A percentile compares a stretch with the other conserved stretches of the same genome.
Evolutionary conservation across 2,888 invertebrate species (phyloP).

Genomic region (Ochropacha duplaris): DNA sequence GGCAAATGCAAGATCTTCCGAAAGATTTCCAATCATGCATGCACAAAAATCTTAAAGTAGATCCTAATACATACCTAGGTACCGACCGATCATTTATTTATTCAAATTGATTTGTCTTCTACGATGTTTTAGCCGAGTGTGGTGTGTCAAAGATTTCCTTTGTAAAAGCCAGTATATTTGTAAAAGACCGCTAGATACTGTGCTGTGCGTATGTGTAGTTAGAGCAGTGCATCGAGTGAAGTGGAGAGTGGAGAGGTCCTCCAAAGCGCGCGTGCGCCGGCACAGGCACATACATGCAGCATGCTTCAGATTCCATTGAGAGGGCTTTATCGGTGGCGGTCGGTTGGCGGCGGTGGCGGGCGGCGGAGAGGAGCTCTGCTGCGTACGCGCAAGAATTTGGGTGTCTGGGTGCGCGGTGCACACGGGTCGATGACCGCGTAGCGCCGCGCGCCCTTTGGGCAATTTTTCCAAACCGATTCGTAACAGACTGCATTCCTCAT

Average conservation of each 20-base stretch:
- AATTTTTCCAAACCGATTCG: constrained; percentile 51
- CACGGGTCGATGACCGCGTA: constrained; percentile 55
- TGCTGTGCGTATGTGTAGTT: constrained; percentile 10
- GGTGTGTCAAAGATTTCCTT: too few species aligned
- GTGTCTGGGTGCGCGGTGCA: constrained; percentile 54
- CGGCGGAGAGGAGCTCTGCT: constrained; percentile 53
- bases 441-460: constrained; percentile 56
- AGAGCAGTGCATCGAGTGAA: constrained; percentile 19
- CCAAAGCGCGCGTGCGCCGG: constrained; percentile 41
- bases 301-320: constrained; percentile 60
- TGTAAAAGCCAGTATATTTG: background rate
- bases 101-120: too few species aligned
- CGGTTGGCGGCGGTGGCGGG: constrained; percentile 31
- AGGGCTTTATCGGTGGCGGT: constrained; percentile 47
- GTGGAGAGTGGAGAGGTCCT: constrained; percentile 27
- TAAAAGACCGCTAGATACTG: too few species aligned
- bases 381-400: constrained; percentile 76
- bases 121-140: too few species aligned
- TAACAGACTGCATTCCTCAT: constrained; percentile 19
- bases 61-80: too few species aligned
- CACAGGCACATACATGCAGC: constrained; percentile 46
- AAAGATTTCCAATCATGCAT: too few species aligned
- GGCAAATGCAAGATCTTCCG: too few species aligned
- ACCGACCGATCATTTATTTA: too few species aligned
- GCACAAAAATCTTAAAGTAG: too few species aligned